Base-by-base conservation (phyloP, 2,113 vertebrate species). In the Polypterus senegalus region DNA sequence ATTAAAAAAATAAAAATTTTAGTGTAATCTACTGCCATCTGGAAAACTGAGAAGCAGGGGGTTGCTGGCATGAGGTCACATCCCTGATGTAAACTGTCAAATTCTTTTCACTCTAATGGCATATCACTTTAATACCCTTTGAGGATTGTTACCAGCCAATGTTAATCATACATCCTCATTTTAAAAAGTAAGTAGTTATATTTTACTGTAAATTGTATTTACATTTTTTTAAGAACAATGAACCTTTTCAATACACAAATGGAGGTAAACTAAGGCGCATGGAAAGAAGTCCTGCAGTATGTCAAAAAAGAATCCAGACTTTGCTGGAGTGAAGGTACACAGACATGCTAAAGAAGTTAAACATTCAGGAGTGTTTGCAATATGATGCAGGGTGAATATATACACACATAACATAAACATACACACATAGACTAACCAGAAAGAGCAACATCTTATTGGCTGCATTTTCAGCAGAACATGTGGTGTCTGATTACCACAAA, bases 21-120 rank as follows among this genome's bases (percentile, higher is more conserved):
- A 75, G 76, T 70, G 76, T 87, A 88, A 88, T 91, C 86, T 88
- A 76, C 76, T 75, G 73, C 78, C 73, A 82, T 90, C 84, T 88
- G 84, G 84, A 88, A 83, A 88, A 86, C 84, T 75, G 79, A 81
- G 79, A 86, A 87, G 83, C 78, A 78, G 78, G 75, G 81, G 81
- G 77, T 86, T 78, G 79, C 75, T 86, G 80, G 81, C 83, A 83
- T 62, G 70, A 71, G 85, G 89, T 92, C 86, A 85, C 79, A 85
- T 92, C 86, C 84, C 84, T 74, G 76, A 87, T 89, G 90, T 90
- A 92, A 90, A 89, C 83, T 83, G 78, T 85, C 82, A 86, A 80
- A 90, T 90, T 90, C 83, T 86, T 85, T 79, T 70, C 80, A 77
- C 81, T 76, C 83, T 91, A 83, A 89, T 86, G 80, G 73, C 73